Evolutionary conservation across 2,888 invertebrate species (phyloP).

Genomic region (Eilema depressum): DNA sequence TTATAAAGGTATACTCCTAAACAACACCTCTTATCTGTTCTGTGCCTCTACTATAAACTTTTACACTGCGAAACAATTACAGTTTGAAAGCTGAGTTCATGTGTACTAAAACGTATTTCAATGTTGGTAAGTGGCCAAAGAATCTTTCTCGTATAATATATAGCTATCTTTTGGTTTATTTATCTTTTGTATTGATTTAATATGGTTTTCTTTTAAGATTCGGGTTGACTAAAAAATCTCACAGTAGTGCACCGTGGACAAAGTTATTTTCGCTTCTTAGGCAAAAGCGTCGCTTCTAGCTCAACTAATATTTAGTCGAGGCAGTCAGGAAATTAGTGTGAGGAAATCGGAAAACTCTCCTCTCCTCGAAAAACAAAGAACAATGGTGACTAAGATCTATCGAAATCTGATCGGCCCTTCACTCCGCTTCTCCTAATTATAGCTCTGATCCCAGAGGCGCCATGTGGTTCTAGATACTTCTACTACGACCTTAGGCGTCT

Average conservation of each 20-base stretch:
- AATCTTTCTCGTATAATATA: background rate
- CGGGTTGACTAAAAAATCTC: background rate
- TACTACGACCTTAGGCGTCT: background rate
- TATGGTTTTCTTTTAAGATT: too few relatives aligned
- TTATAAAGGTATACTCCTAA: background rate
- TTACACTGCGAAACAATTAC: conserved; percentile 1
- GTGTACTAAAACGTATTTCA: background rate
- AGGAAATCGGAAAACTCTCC: too few relatives aligned
- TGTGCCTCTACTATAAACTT: background rate
- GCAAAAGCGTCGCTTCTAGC: too few relatives aligned
- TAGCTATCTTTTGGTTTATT: background rate
- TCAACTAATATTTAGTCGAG: too few relatives aligned
- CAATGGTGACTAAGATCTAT: too few relatives aligned
- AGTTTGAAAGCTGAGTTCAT: background rate
- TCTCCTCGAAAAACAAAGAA: too few relatives aligned
- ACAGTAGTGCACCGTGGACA: too few relatives aligned
- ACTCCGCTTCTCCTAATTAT: background rate
- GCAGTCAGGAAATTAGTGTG: too few relatives aligned
- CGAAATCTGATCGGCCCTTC: background rate
- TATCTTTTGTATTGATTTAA: background rate
- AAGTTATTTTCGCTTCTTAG: too few relatives aligned
- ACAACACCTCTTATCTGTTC: too few relatives aligned
- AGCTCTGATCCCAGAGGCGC: background rate
- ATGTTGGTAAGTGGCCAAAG: conserved; percentile 1
- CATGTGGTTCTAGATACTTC: background rate